Evolutionary conservation across 1,140 invertebrate genomes (phyloP), one percentile per base, ranked within the genome.

Genomic region (Orchesella cincta): DNA sequence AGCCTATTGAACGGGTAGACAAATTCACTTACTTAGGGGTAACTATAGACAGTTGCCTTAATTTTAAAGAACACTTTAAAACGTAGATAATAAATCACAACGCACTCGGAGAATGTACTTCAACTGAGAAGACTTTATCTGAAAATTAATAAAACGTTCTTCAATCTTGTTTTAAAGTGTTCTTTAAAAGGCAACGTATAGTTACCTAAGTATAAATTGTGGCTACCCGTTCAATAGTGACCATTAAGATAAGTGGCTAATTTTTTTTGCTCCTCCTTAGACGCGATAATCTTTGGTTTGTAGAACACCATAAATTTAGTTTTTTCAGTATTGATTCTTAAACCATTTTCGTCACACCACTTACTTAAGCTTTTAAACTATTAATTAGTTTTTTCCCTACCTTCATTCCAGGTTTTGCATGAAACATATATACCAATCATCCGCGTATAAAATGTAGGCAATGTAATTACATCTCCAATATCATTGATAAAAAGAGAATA

Each of bases 11-110:
- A 74, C 1, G 46, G 34, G 73, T 74, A 16, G 29, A 28, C 3
- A 20, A 26, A 29, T 74, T 74, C 20, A 74, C 52, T 29, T 74
- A 74, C 29, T 23, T 74, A 1, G 73, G 73, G 0, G n/a, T 74
- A 74, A 1, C 1, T 18, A 1, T 74, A 29, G 73, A 74, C 12
- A 33, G 31, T 18, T 1, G 29, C 31, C 2, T 74, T 0, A 29
- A 18, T 26, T 74, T 54, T 23, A 31, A 74, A 29, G 8, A 54
- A 0, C 73, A 74, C 29, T 29, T 23, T 16, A 14, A 67, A 29
- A 67, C 5, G 62, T 67, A 31, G 62, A 67, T 14, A 67, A 67
- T 12, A 29, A 31, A 8, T 12, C 33, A 29, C 31, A 8, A 8
- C n/a, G 62, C 62, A 12, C n/a, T 67, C 29, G 62, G 26, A 29